Evolutionary conservation across 2,888 invertebrate genomes (phyloP).

Genomic region (Chesias legatella): DNA sequence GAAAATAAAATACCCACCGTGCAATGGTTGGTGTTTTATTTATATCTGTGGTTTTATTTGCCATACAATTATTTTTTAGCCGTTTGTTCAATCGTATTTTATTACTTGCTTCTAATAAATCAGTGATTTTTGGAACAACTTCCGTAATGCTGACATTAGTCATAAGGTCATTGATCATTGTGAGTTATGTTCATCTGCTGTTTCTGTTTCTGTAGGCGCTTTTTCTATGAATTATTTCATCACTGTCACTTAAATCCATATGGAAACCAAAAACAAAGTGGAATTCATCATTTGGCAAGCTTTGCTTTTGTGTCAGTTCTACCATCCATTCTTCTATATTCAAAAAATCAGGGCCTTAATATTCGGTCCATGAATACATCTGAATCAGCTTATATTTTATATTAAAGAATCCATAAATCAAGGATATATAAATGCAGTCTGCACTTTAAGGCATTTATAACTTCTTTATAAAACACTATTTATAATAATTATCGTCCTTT

Average conservation of each 20-base stretch:
- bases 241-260: slow-evolving; percentile 39
- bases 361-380: slow-evolving; percentile 43
- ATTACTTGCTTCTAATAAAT: slow-evolving; percentile 80
- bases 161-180: slow-evolving; percentile 62
- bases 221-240: slow-evolving; percentile 47
- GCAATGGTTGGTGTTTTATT: slow-evolving; percentile 81
- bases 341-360: slow-evolving; percentile 37
- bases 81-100: slow-evolving; percentile 80
- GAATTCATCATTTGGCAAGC: slow-evolving; percentile 58
- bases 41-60: too few relatives aligned
- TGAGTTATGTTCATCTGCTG: slow-evolving; percentile 43
- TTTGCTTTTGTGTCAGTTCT: slow-evolving; percentile 49
- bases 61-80: slow-evolving; percentile 80
- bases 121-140: slow-evolving; percentile 68
- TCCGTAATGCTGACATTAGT: slow-evolving; percentile 49
- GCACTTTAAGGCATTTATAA: slow-evolving; percentile 80
- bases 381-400: slow-evolving; percentile 47
- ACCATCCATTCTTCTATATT: slow-evolving; percentile 48
- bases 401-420: too few relatives aligned
- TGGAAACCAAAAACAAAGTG: slow-evolving; percentile 34
- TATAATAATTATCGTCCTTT: too few relatives aligned
- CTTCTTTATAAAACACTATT: slow-evolving; percentile 62
- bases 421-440: slow-evolving; percentile 81
- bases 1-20: slow-evolving; percentile 94
- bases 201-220: slow-evolving; percentile 34